Base-by-base conservation (phyloP, 1,140 invertebrate genomes). In the Grapholita molesta region DNA sequence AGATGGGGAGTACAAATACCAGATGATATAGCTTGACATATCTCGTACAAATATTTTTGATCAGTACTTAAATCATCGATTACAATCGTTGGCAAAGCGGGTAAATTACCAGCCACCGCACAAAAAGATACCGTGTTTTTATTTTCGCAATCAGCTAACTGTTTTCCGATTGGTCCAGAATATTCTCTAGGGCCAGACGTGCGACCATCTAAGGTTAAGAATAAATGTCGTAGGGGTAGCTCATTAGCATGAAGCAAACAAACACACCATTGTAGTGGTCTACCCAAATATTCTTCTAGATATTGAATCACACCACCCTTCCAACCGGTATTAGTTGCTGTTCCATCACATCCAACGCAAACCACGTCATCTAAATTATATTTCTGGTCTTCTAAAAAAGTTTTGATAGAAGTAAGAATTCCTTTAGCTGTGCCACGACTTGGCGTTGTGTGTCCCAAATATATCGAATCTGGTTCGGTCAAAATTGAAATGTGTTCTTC, bases 1-100 rank as follows among this genome's bases (percentile, higher is more conserved):
- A 68, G 48, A 48, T 71, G 38, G 9, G 70, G 33, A 68, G 70
- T 28, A 70, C 23, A 70, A 28, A 30, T 32, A 64, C 64, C 69
- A 68, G 70, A 53, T 3, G 53, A 64, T 8, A 71, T 24, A 53
- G 66, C 70, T 8, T 32, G 53, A 30, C 65, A 68, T 7, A 71
- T 33, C 55, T 76, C 71, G 61, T 73, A 76, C 5, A 76, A 69
- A 74, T 76, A 75, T 68, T 75, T 73, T 74, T 74, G 74, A 38
- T 76, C 68, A 38, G 70, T 70, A 64, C 69, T 70, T 11, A 70
- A n/a, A 0, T 70, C 69, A 23, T 66, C 66, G 4, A 8, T 35
- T 28, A 70, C 28, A 23, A 61, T 57, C 32, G 66, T 33, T 70
- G 71, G 53, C 53, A 75, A 66, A 23, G n/a, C 57, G 70, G 73